Conservation (phyloP, 2,113 vertebrate genomes). For the Platysteira castanea region DNA sequence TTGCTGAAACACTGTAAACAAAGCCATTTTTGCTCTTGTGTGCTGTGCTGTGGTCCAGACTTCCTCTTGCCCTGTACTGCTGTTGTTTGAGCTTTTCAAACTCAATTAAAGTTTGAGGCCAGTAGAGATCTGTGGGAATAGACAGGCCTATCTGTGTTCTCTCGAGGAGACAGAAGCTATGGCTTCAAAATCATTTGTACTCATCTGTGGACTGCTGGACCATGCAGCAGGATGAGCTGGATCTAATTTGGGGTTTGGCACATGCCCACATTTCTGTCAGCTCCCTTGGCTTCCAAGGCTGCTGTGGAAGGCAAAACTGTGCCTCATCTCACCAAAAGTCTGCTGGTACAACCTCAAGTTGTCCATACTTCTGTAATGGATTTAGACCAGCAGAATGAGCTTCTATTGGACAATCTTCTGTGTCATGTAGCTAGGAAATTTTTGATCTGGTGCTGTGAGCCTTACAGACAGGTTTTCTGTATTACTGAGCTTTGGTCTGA, state of each 20-base stretch:
- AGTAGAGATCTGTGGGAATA: not conserved
- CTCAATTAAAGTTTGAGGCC: not conserved
- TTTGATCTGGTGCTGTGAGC: not conserved
- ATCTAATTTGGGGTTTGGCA: not conserved
- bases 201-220: not conserved
- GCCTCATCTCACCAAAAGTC: not conserved
- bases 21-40: not conserved
- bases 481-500: not conserved
- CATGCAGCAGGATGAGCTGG: not conserved
- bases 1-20: not conserved
- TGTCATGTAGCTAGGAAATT: not conserved
- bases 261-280: not conserved
- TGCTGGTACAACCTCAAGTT: not conserved
- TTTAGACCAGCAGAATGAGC: not conserved
- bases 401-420: not conserved
- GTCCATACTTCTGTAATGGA: not conserved
- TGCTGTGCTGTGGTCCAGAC: not conserved
- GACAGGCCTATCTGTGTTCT: not conserved
- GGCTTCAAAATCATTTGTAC: not conserved
- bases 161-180: not conserved
- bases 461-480: not conserved
- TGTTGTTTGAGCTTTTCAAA: not conserved
- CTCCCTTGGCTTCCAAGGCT: not conserved
- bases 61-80: not conserved
- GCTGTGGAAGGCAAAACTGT: not conserved